A percentile compares a stretch with the other conserved stretches of the same genome.
Evolutionary conservation across 2,888 invertebrate genomes (phyloP).

Genomic region (Tyria jacobaeae): DNA sequence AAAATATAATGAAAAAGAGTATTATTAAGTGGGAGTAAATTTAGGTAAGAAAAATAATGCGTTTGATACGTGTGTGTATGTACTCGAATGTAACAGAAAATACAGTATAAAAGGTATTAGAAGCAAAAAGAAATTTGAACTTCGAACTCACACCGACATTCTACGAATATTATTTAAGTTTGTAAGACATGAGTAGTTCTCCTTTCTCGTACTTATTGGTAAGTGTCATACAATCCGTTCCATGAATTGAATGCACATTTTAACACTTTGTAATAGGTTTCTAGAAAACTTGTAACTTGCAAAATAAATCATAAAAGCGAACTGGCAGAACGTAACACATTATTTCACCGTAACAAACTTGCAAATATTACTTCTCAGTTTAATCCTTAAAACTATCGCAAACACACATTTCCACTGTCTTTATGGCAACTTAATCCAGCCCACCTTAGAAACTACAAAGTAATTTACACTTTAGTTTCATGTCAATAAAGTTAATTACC

Average conservation of each 20-base stretch:
- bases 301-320: not conserved
- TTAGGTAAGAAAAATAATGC: too few relatives aligned
- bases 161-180: too few relatives aligned
- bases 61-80: too few relatives aligned
- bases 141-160: too few relatives aligned
- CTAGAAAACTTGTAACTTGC: slow-evolving; percentile 1
- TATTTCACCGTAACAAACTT: slow-evolving; percentile 17
- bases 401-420: slow-evolving; percentile 24
- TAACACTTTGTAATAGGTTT: not conserved
- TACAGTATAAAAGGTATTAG: too few relatives aligned
- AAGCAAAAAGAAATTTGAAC: too few relatives aligned
- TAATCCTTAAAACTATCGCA: slow-evolving; percentile 6
- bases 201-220: not conserved
- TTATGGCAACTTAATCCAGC: slow-evolving; percentile 15
- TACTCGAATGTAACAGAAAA: too few relatives aligned
- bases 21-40: too few relatives aligned
- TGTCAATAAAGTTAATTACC: slow-evolving; percentile 9
- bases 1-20: too few relatives aligned
- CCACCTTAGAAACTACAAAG: not conserved
- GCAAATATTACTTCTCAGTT: not conserved
- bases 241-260: not conserved
- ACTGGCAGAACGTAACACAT: slow-evolving; percentile 25
- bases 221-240: not conserved
- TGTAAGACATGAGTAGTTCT: too few relatives aligned
- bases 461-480: not conserved